Base-by-base conservation (phyloP, 2,888 invertebrate species). In the Helleia helle region DNA sequence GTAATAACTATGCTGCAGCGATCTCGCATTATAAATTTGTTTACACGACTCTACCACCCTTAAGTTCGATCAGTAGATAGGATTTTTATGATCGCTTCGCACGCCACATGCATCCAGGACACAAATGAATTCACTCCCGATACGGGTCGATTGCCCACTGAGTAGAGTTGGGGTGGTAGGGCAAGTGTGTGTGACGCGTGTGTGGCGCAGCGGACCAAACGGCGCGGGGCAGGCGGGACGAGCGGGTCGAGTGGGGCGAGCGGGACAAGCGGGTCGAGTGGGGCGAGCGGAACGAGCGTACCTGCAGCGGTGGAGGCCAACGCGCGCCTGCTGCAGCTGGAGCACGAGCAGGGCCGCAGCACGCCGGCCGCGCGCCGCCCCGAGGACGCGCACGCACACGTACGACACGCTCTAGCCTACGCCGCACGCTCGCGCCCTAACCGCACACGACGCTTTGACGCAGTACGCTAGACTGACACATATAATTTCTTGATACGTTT, bases 291-390 rank as follows among this genome's bases (percentile, higher is more conserved):
- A 41, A 45, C 31, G 27, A 38, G 36, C 40, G 47, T 48, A 42
- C 41, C 43, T 50, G 43, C 48, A 48, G 31, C 52, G 38, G 80
- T n/a, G n/a, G n/a, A n/a, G n/a, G n/a, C n/a, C n/a, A n/a, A n/a
- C 43, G 79, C 84, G 52, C 73, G 79, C 11, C 77, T 86, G 50
- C 73, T 86, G 54, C 86, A 85, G 56, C 71, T 71, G 58, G 85
- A 86, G 71, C 79, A 71, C 59, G 81, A 77, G 66, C 72, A 73
- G 58, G 86, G 84, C 52, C 75, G 83, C 67, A 81, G 83, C 73
- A 85, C 85, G 65, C 85, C 86, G 47, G 76, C 77, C 62, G 71
- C 70, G 31, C 39, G 39, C 39, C 30, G 39, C 53, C 46, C 51
- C 62, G 59, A 39, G 25, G 39, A 58, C 51, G 51, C 64, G 60